A percentile compares a stretch with the other conserved stretches of the same genome.
Conservation (phyloP, 2,113 vertebrate genomes). For the Tupaia chinensis region DNA sequence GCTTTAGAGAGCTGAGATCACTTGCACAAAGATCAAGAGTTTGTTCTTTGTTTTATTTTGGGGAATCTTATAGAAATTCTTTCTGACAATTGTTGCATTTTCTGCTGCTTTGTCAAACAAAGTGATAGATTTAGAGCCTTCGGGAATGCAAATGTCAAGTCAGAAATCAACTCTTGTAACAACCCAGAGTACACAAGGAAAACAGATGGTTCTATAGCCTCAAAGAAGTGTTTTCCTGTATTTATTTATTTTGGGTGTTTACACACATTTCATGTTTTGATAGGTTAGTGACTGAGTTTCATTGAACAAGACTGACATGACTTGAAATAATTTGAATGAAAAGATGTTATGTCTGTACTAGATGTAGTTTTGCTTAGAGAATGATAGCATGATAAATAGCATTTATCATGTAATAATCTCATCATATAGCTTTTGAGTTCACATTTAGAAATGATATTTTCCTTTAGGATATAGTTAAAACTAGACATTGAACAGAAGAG, state of each 20-base stretch:
- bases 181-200: background rate
- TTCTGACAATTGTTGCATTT: slow-evolving; percentile 48
- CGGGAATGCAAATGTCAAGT: background rate
- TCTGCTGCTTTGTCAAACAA: slow-evolving; percentile 10
- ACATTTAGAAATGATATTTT: background rate
- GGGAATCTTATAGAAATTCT: slow-evolving; percentile 1
- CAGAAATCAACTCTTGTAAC: slow-evolving; percentile 21
- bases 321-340: background rate
- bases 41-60: slow-evolving; percentile 34
- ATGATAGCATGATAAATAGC: background rate
- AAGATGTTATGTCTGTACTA: background rate
- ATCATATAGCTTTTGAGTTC: background rate
- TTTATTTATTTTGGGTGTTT: slow-evolving; percentile 33
- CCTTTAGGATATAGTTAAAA: background rate
- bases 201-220: background rate
- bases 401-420: background rate
- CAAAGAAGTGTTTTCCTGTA: background rate
- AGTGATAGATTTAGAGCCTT: background rate
- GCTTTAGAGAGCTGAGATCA: slow-evolving; percentile 39
- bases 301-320: background rate
- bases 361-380: background rate
- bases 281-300: background rate
- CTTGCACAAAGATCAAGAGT: slow-evolving; percentile 27
- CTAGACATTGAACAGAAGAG: background rate
- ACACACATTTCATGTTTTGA: background rate